Percentiles rank a stretch among this genome's conserved stretches.
Conservation (phyloP, 2,888 invertebrate genomes). For the Petrophora chlorosata region DNA sequence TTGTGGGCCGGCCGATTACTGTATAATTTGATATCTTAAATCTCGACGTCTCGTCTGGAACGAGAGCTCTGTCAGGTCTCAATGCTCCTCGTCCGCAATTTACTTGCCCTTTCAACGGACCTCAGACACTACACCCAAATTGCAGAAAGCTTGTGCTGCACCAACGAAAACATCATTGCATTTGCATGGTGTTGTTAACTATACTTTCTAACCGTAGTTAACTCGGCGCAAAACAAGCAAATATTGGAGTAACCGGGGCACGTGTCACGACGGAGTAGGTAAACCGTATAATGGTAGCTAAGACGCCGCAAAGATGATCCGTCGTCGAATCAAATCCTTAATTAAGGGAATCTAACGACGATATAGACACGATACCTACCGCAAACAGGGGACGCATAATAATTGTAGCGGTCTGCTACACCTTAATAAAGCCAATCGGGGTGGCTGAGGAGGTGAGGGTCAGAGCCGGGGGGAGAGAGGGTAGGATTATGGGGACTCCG, state of each 20-base stretch:
- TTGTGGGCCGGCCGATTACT: conserved; percentile 69
- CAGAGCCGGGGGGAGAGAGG: conserved; percentile 45
- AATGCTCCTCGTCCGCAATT: conserved; percentile 76
- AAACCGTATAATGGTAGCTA: conserved; percentile 42
- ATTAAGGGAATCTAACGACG: conserved; percentile 77
- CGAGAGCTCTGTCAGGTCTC: conserved; percentile 64
- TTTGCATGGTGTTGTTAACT: conserved; percentile 26
- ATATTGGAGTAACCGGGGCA: conserved; percentile 17
- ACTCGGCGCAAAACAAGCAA: conserved; percentile 7
- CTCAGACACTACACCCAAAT: conserved; percentile 52
- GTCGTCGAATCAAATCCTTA: conserved; percentile 76
- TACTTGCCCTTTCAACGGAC: conserved; percentile 70
- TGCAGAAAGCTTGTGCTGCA: conserved; percentile 34
- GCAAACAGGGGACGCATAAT: conserved; percentile 83
- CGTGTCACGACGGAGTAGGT: conserved; percentile 23
- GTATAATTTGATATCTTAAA: conserved; percentile 79
- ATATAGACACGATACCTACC: conserved; percentile 78
- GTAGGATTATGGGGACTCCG: conserved; percentile 73
- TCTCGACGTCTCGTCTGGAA: conserved; percentile 62
- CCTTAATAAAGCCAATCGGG: conserved; percentile 83
- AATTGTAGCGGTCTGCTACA: conserved; percentile 83
- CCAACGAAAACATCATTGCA: conserved; percentile 42
- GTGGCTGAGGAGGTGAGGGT: conserved; percentile 51
- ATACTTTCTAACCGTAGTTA: conserved; percentile 13
- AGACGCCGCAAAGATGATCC: conserved; percentile 60